These are phyloP conservation scores for Oligia latruncula DNA, from an alignment of 2,888 invertebrate species.

Conservation along the genomic window DNA sequence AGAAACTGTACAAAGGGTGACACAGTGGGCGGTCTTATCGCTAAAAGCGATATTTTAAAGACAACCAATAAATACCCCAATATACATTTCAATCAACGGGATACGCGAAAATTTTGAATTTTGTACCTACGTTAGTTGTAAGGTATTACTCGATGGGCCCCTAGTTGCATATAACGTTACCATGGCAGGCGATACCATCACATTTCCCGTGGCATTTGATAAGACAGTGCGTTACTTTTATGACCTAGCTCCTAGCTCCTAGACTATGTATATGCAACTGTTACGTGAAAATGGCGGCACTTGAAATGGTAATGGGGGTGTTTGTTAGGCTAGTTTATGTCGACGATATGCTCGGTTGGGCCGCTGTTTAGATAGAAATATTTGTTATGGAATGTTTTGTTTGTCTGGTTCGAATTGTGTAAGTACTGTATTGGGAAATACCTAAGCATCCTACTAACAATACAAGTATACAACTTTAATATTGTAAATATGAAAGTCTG, in stretches of 20 bases:
- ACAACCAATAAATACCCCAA: too few relatives aligned
- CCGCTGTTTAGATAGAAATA: constrained; percentile 30
- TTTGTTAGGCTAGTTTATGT: constrained; percentile 56
- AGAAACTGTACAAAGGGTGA: too few relatives aligned
- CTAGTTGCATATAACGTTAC: constrained; percentile 78
- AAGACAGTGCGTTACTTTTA: constrained; percentile 77
- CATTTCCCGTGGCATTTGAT: constrained; percentile 79
- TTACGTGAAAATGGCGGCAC: constrained; percentile 65
- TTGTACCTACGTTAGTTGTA: constrained; percentile 74
- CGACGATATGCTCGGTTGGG: constrained; percentile 39
- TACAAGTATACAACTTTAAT: background rate
- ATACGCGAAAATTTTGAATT: constrained; percentile 76
- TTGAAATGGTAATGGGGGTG: constrained; percentile 52
- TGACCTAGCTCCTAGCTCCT: constrained; percentile 59
- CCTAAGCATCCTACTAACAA: background rate
- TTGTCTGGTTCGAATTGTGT: background rate
- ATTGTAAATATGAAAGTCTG: background rate
- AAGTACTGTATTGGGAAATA: background rate
- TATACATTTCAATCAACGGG: constrained; percentile 2
- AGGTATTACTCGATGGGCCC: constrained; percentile 83
- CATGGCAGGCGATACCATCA: constrained; percentile 72
- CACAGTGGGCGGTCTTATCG: too few relatives aligned
- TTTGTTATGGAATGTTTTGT: constrained; percentile 31
- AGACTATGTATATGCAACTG: constrained; percentile 60
- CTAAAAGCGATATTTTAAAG: too few relatives aligned